Conservation (phyloP, 92 coral and sea anemone genomes). For the Galaxea fascicularis region DNA sequence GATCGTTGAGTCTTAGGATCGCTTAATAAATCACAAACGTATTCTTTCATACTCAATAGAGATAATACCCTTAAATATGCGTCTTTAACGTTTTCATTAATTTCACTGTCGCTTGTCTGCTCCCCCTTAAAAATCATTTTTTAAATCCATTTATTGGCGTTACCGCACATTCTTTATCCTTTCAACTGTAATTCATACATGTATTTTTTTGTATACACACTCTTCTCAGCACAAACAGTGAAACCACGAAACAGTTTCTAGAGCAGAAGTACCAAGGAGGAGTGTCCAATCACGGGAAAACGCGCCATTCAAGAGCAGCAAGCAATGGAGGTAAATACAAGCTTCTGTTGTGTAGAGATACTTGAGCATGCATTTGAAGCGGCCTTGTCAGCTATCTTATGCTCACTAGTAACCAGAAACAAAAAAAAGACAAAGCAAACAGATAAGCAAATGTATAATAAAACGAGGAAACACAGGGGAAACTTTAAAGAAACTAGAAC, state of each 20-base stretch:
- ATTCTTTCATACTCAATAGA: no score
- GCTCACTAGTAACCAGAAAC: no score
- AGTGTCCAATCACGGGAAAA: conserved; percentile 57
- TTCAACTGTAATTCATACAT: no score
- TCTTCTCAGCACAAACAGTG: conserved; percentile 67
- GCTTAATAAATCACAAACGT: no score
- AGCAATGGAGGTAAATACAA: conserved; percentile 79
- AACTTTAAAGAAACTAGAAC: no score
- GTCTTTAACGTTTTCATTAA: background rate
- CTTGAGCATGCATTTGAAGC: background rate
- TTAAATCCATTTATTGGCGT: background rate
- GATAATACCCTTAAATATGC: no score
- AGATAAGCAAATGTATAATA: no score
- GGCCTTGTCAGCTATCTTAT: no score
- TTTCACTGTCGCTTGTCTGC: background rate
- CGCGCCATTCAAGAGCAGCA: conserved; percentile 71
- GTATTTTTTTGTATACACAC: background rate
- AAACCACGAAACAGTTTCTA: conserved; percentile 82
- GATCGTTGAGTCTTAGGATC: background rate
- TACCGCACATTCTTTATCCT: background rate
- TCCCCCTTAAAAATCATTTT: background rate
- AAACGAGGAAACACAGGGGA: no score
- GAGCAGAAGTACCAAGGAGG: conserved; percentile 90
- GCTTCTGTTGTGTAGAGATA: background rate
- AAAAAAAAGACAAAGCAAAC: no score